Percentiles rank a stretch among this genome's conserved stretches.
Conservation (phyloP, 1,140 invertebrate species). For the Lepidostoma basale region DNA sequence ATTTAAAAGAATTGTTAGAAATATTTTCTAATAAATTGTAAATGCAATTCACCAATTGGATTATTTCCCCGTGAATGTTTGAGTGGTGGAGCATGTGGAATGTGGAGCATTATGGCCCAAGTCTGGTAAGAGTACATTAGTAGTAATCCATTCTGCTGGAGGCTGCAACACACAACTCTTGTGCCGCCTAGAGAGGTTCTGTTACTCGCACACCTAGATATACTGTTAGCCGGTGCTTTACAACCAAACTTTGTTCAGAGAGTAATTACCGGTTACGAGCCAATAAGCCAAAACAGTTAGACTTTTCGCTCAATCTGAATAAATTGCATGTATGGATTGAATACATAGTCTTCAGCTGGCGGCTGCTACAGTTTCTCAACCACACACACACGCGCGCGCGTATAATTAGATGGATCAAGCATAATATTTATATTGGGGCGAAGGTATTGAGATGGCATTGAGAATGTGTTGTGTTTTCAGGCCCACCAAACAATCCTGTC, state of each 20-base stretch:
- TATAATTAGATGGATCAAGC: too few species aligned
- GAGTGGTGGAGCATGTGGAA: too few species aligned
- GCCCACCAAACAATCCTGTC: conserved; percentile 93
- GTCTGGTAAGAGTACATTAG: too few species aligned
- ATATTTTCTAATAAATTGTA: too few species aligned
- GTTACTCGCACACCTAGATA: conserved; percentile 11
- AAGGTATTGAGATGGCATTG: neutral
- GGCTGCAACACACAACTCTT: conserved; percentile 7
- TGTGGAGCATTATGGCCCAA: too few species aligned
- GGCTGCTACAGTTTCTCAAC: neutral
- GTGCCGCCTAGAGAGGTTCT: conserved; percentile 7
- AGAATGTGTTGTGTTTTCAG: conserved; percentile 51
- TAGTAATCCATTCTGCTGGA: neutral
- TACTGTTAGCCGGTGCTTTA: conserved; percentile 26
- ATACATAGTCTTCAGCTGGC: conserved; percentile 2
- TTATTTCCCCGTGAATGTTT: too few species aligned
- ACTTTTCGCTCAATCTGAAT: conserved; percentile 9
- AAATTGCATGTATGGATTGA: conserved; percentile 14
- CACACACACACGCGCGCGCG: too few species aligned
- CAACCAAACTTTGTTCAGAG: conserved; percentile 23
- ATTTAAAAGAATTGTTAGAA: too few species aligned
- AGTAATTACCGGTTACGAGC: conserved; percentile 10
- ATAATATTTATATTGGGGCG: too few species aligned
- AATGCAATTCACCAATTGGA: too few species aligned
- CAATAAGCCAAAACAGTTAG: conserved; percentile 23